Conservation (phyloP, 2,797 vertebrate species). For the Steatocranus sp. region DNA sequence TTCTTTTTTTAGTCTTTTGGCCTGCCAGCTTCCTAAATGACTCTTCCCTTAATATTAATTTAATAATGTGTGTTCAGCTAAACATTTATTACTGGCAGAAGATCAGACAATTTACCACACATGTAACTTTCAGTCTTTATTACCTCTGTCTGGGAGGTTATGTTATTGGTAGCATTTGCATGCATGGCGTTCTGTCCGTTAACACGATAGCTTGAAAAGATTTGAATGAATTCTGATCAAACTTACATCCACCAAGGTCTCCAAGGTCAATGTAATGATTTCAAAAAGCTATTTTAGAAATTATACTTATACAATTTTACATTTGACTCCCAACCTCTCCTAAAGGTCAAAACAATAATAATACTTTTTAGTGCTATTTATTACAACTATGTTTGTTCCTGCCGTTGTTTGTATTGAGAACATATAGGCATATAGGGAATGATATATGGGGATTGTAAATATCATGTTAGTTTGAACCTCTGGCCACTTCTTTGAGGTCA, state of each 20-base stretch:
- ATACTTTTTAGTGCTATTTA: neutral
- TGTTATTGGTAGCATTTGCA: neutral
- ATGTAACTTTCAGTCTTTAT: neutral
- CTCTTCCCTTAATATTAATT: neutral
- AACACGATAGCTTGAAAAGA: neutral
- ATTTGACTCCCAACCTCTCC: neutral
- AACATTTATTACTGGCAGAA: neutral
- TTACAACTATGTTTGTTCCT: neutral
- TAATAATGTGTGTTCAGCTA: neutral
- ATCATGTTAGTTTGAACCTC: neutral
- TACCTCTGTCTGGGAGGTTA: neutral
- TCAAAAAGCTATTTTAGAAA: neutral
- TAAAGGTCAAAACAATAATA: neutral
- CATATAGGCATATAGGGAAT: neutral
- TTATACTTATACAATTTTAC: neutral
- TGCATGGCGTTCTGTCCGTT: neutral
- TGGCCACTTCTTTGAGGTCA: neutral
- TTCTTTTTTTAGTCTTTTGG: neutral
- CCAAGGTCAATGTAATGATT: neutral
- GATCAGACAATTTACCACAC: neutral
- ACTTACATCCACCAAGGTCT: neutral
- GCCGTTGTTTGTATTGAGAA: neutral
- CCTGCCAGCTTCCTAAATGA: neutral
- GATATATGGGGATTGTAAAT: neutral
- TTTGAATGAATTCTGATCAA: neutral